Conservation (phyloP, 2,888 invertebrate genomes). For the Alitta virens region DNA sequence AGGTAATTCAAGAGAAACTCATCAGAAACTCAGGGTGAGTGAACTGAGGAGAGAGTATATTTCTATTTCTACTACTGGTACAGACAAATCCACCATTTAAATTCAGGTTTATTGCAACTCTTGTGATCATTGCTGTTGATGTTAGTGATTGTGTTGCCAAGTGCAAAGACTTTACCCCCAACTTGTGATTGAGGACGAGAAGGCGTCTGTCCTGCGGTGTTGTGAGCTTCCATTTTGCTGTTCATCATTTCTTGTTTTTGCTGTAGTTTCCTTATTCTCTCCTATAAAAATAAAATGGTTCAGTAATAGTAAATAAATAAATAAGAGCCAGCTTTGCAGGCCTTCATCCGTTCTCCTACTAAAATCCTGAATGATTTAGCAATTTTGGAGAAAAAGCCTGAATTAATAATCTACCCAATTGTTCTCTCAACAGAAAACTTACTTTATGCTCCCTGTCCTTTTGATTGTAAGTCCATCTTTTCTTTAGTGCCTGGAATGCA, state of each 20-base stretch:
- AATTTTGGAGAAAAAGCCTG: background rate
- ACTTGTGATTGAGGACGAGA: no score
- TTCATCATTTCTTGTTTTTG: slow-evolving; percentile 24
- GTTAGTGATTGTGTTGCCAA: no score
- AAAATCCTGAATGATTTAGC: background rate
- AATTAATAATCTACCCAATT: background rate
- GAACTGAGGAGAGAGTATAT: no score
- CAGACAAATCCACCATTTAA: no score
- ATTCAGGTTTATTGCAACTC: no score
- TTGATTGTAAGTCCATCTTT: slow-evolving; percentile 33
- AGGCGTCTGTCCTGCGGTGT: no score
- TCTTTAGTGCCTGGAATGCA: slow-evolving; percentile 29
- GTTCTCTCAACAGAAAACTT: background rate
- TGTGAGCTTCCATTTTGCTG: background rate
- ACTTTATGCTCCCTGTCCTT: slow-evolving; percentile 34
- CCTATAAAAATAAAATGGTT: slow-evolving; percentile 11
- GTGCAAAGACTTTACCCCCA: no score
- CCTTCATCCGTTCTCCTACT: background rate
- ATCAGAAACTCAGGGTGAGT: no score
- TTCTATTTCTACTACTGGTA: no score
- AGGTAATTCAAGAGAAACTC: no score
- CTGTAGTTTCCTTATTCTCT: slow-evolving; percentile 27
- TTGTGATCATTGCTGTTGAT: no score
- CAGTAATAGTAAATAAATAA: background rate
- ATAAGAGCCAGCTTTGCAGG: background rate